Conservation (phyloP, 2,888 invertebrate species). For the Cantharis nigra region DNA sequence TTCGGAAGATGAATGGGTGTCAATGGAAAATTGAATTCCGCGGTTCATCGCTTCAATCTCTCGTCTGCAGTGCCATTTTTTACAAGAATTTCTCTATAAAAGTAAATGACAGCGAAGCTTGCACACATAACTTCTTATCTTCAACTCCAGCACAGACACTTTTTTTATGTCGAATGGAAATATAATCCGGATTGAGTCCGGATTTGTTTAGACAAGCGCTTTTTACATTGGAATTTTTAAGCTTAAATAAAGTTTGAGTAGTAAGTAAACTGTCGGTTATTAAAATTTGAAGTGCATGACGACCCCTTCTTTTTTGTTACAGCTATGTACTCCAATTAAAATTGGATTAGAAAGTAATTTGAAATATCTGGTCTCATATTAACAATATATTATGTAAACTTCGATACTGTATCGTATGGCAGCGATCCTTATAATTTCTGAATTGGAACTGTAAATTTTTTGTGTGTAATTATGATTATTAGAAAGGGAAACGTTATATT, state of each 20-base stretch:
- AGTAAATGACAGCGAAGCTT: conserved; percentile 48
- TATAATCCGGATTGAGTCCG: conserved; percentile 39
- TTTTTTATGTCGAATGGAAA: conserved; percentile 41
- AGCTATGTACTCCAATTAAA: conserved; percentile 2
- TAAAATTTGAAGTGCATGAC: conserved; percentile 20
- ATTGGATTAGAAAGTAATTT: neutral
- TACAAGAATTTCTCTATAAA: conserved; percentile 50
- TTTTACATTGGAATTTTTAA: conserved; percentile 29
- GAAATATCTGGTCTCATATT: neutral
- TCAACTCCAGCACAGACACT: conserved; percentile 41
- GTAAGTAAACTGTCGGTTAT: conserved; percentile 10
- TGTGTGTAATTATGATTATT: neutral
- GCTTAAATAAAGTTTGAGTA: conserved; percentile 23
- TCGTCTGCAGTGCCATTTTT: conserved; percentile 48
- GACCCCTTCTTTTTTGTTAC: conserved; percentile 15
- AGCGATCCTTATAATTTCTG: neutral
- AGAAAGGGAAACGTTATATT: conserved; percentile 24
- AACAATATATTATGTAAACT: neutral
- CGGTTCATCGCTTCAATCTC: conserved; percentile 68
- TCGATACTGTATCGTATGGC: neutral
- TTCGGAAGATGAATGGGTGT: conserved; percentile 55
- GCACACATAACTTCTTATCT: conserved; percentile 50
- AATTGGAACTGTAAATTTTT: neutral
- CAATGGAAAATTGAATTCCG: conserved; percentile 73
- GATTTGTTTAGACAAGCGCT: conserved; percentile 43